Percentiles rank a stretch among this genome's conserved stretches.
Conservation (phyloP, 2,888 invertebrate genomes). For the Pharmacophagus antenor region DNA sequence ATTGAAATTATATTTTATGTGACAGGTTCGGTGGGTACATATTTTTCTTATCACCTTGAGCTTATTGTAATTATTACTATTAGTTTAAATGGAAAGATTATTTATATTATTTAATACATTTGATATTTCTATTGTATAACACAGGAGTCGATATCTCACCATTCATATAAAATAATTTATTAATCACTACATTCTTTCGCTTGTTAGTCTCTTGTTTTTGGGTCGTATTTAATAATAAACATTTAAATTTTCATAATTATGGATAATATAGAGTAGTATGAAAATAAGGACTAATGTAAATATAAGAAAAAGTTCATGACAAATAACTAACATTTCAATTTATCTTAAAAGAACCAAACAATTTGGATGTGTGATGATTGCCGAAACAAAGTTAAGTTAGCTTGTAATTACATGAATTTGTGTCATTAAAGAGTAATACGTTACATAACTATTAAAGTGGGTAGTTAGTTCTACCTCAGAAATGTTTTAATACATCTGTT, state of each 20-base stretch:
- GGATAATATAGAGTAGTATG: too few relatives aligned
- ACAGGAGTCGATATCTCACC: neutral
- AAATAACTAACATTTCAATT: too few relatives aligned
- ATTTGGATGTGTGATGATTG: too few relatives aligned
- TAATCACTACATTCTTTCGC: neutral
- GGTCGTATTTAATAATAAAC: neutral
- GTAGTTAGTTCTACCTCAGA: neutral
- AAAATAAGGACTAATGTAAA: too few relatives aligned
- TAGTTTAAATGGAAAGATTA: neutral
- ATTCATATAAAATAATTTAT: neutral
- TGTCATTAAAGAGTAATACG: neutral
- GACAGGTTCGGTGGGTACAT: constrained; percentile 59
- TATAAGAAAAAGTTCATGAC: too few relatives aligned
- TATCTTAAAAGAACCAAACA: neutral
- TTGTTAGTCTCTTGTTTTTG: neutral
- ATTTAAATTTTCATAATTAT: neutral
- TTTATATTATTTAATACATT: neutral
- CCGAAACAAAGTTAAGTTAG: neutral
- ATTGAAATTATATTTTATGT: constrained; percentile 53
- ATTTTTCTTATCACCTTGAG: constrained; percentile 72
- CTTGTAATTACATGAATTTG: neutral
- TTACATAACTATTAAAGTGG: neutral
- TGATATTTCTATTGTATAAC: neutral
- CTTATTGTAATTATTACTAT: constrained; percentile 37
- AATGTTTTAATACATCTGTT: too few relatives aligned